A percentile compares a stretch with the other conserved stretches of the same genome.
Evolutionary conservation across 2,797 vertebrate genomes (phyloP).

Genomic region (Telmatherina bonti): DNA sequence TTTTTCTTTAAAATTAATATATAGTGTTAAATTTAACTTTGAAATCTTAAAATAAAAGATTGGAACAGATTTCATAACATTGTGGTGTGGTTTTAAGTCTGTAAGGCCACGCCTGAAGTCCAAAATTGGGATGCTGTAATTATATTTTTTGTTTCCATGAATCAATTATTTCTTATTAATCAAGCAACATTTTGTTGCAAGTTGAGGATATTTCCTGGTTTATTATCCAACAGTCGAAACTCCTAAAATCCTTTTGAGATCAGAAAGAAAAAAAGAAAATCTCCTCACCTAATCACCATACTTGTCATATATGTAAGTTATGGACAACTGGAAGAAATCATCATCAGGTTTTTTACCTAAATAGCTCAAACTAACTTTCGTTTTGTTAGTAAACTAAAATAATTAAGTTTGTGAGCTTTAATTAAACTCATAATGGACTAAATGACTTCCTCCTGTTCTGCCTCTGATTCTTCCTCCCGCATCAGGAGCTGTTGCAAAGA

Average conservation of each 20-base stretch:
- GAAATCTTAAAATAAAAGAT: background rate
- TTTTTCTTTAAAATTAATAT: background rate
- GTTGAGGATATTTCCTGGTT: background rate
- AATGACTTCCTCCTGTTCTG: background rate
- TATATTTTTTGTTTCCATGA: too few relatives aligned
- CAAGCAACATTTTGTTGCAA: too few relatives aligned
- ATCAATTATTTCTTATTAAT: too few relatives aligned
- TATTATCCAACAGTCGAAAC: background rate
- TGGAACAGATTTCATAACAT: background rate
- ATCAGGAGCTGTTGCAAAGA: slow-evolving; percentile 81
- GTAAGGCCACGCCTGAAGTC: background rate
- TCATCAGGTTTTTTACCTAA: background rate
- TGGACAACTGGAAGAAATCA: background rate
- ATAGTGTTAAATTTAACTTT: background rate
- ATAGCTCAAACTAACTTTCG: too few relatives aligned
- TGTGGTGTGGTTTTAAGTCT: background rate
- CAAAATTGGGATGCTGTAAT: too few relatives aligned
- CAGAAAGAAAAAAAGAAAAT: background rate
- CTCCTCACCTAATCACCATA: background rate
- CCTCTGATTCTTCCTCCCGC: background rate
- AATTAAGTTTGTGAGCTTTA: background rate
- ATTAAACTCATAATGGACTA: background rate
- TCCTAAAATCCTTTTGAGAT: background rate
- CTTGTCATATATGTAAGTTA: background rate
- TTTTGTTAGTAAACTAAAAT: background rate